Percentiles rank a stretch among this genome's conserved stretches.
phyloP scores from a whole-genome alignment of 2,888 invertebrate genomes.

The Ashinkailepas kermadecensis region DNA sequence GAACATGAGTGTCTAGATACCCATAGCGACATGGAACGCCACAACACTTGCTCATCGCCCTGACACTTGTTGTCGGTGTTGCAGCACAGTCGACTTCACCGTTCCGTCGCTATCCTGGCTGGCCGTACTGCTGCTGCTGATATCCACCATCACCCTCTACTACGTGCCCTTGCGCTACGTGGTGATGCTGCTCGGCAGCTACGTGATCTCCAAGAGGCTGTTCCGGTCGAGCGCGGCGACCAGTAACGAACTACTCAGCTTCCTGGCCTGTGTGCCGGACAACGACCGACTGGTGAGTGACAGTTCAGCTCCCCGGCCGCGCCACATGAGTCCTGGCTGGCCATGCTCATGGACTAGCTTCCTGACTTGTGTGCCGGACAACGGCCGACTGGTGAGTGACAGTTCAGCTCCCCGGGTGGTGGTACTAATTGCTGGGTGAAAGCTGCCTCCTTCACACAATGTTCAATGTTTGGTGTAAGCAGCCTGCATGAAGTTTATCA shows the following conservation, averaged over 20 bases:
- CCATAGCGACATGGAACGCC: too few relatives aligned
- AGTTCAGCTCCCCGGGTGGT: too few relatives aligned
- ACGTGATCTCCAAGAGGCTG: conserved; percentile 90
- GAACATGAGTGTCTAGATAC: too few relatives aligned
- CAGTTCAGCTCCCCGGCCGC: not conserved
- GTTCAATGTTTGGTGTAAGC: too few relatives aligned
- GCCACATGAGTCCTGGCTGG: too few relatives aligned
- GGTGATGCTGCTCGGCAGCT: conserved; percentile 86
- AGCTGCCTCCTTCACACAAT: too few relatives aligned
- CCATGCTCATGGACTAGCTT: not conserved
- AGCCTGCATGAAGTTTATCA: too few relatives aligned
- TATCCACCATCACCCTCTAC: conserved; percentile 70
- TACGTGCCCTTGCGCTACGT: conserved; percentile 74
- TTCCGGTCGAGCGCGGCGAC: conserved; percentile 87
- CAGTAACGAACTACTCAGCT: conserved; percentile 92
- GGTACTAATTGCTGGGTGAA: too few relatives aligned
- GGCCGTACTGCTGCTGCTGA: conserved; percentile 69
- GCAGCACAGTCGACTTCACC: conserved; percentile 89
- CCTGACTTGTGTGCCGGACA: too few relatives aligned
- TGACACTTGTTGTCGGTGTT: conserved; percentile 38
- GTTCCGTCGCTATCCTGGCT: conserved; percentile 91
- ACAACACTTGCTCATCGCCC: too few relatives aligned
- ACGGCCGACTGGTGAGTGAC: too few relatives aligned
- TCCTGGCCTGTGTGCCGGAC: conserved; percentile 87
- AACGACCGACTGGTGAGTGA: conserved; percentile 74